These are phyloP conservation scores for Sminthurinus aureus DNA, from an alignment of 2,888 invertebrate genomes.

Conservation along the genomic window DNA sequence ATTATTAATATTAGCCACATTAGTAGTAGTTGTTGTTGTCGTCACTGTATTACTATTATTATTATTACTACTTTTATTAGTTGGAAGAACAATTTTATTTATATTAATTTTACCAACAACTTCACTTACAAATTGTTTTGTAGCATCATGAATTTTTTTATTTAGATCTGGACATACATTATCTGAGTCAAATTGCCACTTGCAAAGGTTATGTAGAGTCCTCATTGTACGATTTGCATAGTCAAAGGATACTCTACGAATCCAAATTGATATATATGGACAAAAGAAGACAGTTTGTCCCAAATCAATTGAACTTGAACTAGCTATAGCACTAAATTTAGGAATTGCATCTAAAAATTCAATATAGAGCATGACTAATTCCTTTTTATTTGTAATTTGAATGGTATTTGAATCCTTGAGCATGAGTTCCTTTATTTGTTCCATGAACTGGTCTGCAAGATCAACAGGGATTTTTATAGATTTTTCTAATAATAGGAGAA, in stretches of 20 bases:
- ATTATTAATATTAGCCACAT: no score
- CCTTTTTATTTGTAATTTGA: conserved; percentile 40
- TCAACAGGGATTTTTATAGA: neutral
- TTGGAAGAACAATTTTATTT: conserved; percentile 33
- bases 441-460: conserved; percentile 10
- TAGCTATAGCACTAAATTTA: conserved; percentile 11
- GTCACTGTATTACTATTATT: no score
- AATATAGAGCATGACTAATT: conserved; percentile 52
- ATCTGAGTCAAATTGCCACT: conserved; percentile 9
- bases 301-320: conserved; percentile 21
- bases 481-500: conserved; percentile 26
- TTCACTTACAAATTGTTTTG: conserved; percentile 39
- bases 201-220: conserved; percentile 37
- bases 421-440: conserved; percentile 20
- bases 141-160: conserved; percentile 8
- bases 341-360: conserved; percentile 47
- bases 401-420: neutral
- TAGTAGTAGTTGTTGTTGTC: no score
- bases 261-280: conserved; percentile 53
- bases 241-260: conserved; percentile 45
- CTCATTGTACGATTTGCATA: conserved; percentile 51
- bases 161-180: neutral
- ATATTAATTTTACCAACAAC: conserved; percentile 32
- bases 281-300: conserved; percentile 49
- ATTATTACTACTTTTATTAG: no score